Evolutionary conservation across 2,113 vertebrate species (phyloP).

Genomic region (Percopsis transmontana): DNA sequence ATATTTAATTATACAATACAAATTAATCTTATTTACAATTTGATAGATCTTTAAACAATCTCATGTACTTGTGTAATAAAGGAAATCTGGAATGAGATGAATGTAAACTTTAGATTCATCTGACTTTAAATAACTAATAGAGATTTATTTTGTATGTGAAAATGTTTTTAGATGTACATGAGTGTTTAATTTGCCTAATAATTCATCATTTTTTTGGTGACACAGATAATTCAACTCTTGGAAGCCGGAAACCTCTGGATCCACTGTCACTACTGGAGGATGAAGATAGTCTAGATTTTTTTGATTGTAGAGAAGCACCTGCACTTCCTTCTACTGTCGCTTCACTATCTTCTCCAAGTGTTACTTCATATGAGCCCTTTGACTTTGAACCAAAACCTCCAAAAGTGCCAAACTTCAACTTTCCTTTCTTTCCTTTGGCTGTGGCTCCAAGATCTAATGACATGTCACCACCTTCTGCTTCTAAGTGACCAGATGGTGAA

Average conservation of each 20-base stretch:
- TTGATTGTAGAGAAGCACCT: conserved; percentile 73
- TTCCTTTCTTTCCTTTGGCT: conserved; percentile 80
- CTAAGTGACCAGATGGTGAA: conserved; percentile 77
- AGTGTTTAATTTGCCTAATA: conserved; percentile 41
- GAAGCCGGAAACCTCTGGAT: conserved; percentile 79
- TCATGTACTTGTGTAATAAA: conserved; percentile 51
- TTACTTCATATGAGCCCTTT: conserved; percentile 93
- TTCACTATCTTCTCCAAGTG: conserved; percentile 83
- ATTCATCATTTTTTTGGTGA: conserved; percentile 83
- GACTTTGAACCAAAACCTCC: conserved; percentile 90
- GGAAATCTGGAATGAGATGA: conserved; percentile 48
- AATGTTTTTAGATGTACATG: conserved; percentile 37
- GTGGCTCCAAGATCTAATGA: conserved; percentile 76
- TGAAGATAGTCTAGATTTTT: conserved; percentile 84
- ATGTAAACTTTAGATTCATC: conserved; percentile 17
- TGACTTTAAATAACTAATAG: conserved; percentile 13
- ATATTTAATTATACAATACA: conserved; percentile 78
- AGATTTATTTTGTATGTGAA: conserved; percentile 11
- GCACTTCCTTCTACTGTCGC: conserved; percentile 63
- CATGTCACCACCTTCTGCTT: conserved; percentile 77
- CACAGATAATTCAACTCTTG: conserved; percentile 80
- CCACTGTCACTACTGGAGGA: conserved; percentile 89
- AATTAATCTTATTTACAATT: conserved; percentile 83
- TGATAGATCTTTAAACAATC: conserved; percentile 70
- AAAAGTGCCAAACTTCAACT: conserved; percentile 93